These are phyloP conservation scores for Hippoglossus hippoglossus DNA, from an alignment of 2,797 vertebrate species.

Conservation along the genomic window DNA sequence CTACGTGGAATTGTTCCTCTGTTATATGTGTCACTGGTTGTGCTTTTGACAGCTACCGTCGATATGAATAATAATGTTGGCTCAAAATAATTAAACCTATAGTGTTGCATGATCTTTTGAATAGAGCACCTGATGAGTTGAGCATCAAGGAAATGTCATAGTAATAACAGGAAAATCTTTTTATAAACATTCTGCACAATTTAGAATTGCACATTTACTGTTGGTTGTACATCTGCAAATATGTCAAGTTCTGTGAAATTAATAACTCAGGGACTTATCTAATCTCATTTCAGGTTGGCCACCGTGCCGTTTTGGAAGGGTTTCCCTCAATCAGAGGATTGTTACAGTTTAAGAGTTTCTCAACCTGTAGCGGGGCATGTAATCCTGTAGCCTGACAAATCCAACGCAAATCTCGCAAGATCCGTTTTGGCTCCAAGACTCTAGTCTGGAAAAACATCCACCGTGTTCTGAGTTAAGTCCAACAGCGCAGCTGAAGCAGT, in stretches of 20 bases:
- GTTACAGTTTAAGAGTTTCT: slow-evolving; percentile 46
- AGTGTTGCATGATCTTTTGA: neutral
- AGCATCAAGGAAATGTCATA: neutral
- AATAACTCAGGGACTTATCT: slow-evolving; percentile 1
- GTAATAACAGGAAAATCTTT: too few relatives aligned
- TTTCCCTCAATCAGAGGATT: slow-evolving; percentile 33
- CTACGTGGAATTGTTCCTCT: too few relatives aligned
- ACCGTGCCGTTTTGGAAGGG: slow-evolving; percentile 30
- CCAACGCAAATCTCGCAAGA: slow-evolving; percentile 50
- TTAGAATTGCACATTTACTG: neutral
- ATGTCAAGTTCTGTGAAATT: neutral
- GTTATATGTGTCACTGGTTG: slow-evolving; percentile 4
- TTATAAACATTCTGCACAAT: too few relatives aligned
- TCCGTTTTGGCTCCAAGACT: slow-evolving; percentile 36
- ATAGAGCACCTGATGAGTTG: neutral
- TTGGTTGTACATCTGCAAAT: neutral
- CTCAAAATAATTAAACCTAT: neutral
- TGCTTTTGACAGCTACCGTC: neutral
- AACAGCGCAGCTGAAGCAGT: neutral
- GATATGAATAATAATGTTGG: neutral
- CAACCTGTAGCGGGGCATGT: slow-evolving; percentile 49
- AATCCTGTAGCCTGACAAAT: slow-evolving; percentile 62
- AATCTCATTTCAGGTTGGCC: slow-evolving; percentile 14
- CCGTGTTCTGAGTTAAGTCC: slow-evolving; percentile 5
- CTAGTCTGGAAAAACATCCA: slow-evolving; percentile 18